Percentiles rank a stretch among this genome's conserved stretches.
Evolutionary conservation across 1,140 invertebrate genomes (phyloP).

Genomic region (Carposina sasakii): DNA sequence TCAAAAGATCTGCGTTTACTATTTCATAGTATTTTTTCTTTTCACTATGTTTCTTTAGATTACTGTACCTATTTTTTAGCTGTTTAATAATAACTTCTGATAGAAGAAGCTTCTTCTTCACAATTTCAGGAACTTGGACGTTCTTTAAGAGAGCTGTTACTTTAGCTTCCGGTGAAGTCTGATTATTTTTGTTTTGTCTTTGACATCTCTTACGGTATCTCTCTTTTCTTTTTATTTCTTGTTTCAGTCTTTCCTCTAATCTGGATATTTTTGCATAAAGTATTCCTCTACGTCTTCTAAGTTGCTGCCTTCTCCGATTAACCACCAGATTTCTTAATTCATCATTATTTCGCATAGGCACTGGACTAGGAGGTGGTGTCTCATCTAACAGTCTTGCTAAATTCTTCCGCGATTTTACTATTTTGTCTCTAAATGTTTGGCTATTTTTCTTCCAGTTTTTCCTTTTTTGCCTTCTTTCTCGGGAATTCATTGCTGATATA

Average conservation of each 20-base stretch:
- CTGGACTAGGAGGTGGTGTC: conserved; percentile 1
- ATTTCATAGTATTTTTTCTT: not conserved
- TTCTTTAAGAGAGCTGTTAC: not conserved
- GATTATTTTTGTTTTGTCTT: not conserved
- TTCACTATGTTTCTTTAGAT: not conserved
- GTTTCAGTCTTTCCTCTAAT: not conserved
- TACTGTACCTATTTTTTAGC: not conserved
- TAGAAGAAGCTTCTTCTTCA: conserved; percentile 3
- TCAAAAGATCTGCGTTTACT: not conserved
- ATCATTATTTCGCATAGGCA: not conserved
- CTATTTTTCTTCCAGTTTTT: conserved; percentile 2
- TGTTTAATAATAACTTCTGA: not conserved
- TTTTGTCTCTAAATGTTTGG: not conserved
- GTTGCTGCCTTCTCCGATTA: not conserved
- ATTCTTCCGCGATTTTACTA: not conserved
- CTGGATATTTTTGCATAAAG: conserved; percentile 1
- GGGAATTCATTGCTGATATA: not conserved
- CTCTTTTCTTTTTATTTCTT: conserved; percentile 14
- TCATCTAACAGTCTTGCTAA: not conserved
- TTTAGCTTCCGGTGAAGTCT: not conserved
- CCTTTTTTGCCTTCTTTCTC: not conserved
- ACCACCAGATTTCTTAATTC: not conserved
- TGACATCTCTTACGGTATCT: not conserved
- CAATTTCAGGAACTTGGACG: not conserved
- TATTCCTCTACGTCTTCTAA: not conserved